Conservation (phyloP, 1,140 invertebrate genomes). For the Olivierus martensii region DNA sequence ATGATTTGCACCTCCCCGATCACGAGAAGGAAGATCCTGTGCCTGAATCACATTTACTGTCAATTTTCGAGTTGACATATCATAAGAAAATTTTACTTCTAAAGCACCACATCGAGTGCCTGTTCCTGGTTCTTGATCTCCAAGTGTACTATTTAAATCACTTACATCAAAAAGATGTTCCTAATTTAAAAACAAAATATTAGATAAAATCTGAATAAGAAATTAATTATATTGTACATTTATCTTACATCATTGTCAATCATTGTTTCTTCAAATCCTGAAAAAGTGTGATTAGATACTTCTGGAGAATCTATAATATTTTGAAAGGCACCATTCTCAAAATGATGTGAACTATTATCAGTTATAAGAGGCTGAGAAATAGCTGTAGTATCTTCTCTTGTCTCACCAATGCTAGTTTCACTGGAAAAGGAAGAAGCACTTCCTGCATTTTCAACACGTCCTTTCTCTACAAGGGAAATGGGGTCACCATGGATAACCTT, state of each 20-base stretch:
- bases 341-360: constrained; percentile 11
- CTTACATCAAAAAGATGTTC: constrained; percentile 38
- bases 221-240: background rate
- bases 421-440: constrained; percentile 23
- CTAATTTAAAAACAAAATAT: constrained; percentile 17
- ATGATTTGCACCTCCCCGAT: constrained; percentile 56
- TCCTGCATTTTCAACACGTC: constrained; percentile 33
- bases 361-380: constrained; percentile 19
- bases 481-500: constrained; percentile 29
- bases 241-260: constrained; percentile 15
- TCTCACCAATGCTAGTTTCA: constrained; percentile 18
- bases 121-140: constrained; percentile 27
- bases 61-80: constrained; percentile 76
- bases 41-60: constrained; percentile 77
- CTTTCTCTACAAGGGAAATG: constrained; percentile 43
- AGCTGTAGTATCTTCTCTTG: constrained; percentile 15
- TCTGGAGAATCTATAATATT: constrained; percentile 24
- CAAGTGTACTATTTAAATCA: constrained; percentile 28
- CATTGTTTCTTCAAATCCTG: constrained; percentile 24
- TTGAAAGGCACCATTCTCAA: constrained; percentile 23
- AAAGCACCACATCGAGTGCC: constrained; percentile 52
- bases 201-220: background rate
- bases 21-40: constrained; percentile 54
- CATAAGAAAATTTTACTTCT: constrained; percentile 75
- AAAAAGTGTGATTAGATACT: constrained; percentile 23